phyloP scores from a whole-genome alignment of 2,797 vertebrate species.

The Pseudochromis fuscus region DNA sequence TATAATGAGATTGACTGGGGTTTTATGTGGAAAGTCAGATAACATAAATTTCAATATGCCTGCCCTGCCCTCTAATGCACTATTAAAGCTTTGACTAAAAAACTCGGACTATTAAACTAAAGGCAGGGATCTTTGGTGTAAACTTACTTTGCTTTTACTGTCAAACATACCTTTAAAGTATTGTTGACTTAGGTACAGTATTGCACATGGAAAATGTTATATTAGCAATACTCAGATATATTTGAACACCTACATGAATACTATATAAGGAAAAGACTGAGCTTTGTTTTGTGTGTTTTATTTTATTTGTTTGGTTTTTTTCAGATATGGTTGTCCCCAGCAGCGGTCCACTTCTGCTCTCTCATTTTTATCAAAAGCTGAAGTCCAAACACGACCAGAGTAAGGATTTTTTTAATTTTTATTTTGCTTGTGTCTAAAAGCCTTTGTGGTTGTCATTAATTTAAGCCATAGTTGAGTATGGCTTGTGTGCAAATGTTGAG shows the following conservation, averaged over 20 bases:
- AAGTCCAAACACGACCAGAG: background rate
- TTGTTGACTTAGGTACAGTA: background rate
- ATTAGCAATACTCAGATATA: background rate
- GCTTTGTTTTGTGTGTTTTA: slow-evolving; percentile 38
- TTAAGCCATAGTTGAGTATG: background rate
- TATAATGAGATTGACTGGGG: slow-evolving; percentile 83
- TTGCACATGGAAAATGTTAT: too few species aligned
- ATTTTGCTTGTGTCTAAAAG: background rate
- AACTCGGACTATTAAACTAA: slow-evolving; percentile 33
- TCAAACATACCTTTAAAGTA: slow-evolving; percentile 1
- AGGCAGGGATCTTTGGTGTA: slow-evolving; percentile 44
- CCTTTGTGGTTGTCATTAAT: too few species aligned
- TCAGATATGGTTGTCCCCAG: slow-evolving; percentile 82
- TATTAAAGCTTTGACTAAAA: slow-evolving; percentile 62
- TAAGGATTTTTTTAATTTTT: background rate
- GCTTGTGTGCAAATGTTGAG: background rate
- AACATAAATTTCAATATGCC: slow-evolving; percentile 75
- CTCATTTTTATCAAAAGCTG: slow-evolving; percentile 48
- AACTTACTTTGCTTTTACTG: slow-evolving; percentile 44
- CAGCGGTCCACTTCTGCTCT: slow-evolving; percentile 76
- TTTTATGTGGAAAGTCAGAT: slow-evolving; percentile 87
- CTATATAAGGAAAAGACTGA: background rate
- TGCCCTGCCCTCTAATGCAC: slow-evolving; percentile 61
- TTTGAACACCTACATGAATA: background rate
- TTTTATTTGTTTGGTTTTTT: slow-evolving; percentile 39